Conservation (phyloP, 1,140 invertebrate species). For the Heliconius himera region DNA sequence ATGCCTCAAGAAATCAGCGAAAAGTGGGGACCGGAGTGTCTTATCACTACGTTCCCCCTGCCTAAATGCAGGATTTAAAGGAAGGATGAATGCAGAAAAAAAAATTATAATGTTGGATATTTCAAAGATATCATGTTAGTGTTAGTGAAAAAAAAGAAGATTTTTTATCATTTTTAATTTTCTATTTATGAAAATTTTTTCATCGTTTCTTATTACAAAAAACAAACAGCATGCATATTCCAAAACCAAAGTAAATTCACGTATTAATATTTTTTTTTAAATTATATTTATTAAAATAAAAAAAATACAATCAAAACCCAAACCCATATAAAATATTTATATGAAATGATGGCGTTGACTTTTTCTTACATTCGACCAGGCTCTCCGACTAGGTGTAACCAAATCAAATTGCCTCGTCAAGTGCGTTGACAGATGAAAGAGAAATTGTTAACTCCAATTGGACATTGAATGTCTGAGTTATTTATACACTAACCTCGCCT, state of each 20-base stretch:
- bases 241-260: background rate
- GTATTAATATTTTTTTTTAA: background rate
- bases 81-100: too few species aligned
- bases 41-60: too few species aligned
- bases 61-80: too few species aligned
- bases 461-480: conserved; percentile 12
- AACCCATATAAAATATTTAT: background rate
- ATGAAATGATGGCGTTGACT: background rate
- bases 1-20: too few species aligned
- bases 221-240: too few species aligned
- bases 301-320: background rate
- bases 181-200: too few species aligned
- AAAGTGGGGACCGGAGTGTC: too few species aligned
- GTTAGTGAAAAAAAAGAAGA: too few species aligned
- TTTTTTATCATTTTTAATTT: too few species aligned
- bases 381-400: conserved; percentile 10
- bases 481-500: background rate
- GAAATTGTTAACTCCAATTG: conserved; percentile 49
- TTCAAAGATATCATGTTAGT: too few species aligned
- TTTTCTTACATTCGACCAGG: background rate
- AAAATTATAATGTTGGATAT: too few species aligned
- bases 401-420: conserved; percentile 24
- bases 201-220: too few species aligned
- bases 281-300: background rate
- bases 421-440: conserved; percentile 48